These are phyloP conservation scores for Mya arenaria DNA, from an alignment of 1,140 invertebrate species.

Conservation along the genomic window DNA sequence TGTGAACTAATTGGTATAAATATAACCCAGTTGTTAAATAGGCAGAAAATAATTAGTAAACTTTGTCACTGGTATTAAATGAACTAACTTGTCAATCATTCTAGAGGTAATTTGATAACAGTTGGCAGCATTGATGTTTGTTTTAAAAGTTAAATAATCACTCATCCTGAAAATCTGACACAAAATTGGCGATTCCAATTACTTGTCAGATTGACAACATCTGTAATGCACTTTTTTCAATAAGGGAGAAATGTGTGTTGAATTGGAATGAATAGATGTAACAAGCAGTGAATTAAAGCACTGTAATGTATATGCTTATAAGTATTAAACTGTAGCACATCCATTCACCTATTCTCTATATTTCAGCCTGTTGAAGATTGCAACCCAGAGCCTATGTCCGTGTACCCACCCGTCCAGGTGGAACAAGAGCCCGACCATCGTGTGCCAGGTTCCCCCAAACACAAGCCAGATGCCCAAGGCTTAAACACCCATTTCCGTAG, in stretches of 20 bases:
- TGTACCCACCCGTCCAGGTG: not conserved
- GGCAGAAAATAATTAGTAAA: not conserved
- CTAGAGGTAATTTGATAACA: not conserved
- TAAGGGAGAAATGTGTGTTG: not conserved
- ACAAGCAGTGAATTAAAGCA: not conserved
- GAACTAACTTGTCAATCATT: not conserved
- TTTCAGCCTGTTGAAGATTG: not conserved
- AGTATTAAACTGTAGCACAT: not conserved
- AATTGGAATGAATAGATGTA: not conserved
- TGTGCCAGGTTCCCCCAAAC: conserved; percentile 24
- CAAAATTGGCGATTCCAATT: no score
- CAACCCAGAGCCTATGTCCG: not conserved
- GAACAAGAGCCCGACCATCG: conserved; percentile 18
- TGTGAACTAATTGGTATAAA: not conserved
- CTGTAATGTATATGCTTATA: not conserved
- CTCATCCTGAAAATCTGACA: no score
- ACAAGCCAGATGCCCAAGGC: not conserved
- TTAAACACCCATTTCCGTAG: conserved; percentile 88
- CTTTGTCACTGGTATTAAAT: not conserved
- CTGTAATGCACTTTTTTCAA: not conserved
- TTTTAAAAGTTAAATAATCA: no score
- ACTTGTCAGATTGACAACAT: no score
- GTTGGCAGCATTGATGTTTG: no score
- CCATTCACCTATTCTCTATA: not conserved
- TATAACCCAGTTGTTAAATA: not conserved